Conservation (phyloP, 2,888 invertebrate genomes). For the Didymodactylos carnosus region DNA sequence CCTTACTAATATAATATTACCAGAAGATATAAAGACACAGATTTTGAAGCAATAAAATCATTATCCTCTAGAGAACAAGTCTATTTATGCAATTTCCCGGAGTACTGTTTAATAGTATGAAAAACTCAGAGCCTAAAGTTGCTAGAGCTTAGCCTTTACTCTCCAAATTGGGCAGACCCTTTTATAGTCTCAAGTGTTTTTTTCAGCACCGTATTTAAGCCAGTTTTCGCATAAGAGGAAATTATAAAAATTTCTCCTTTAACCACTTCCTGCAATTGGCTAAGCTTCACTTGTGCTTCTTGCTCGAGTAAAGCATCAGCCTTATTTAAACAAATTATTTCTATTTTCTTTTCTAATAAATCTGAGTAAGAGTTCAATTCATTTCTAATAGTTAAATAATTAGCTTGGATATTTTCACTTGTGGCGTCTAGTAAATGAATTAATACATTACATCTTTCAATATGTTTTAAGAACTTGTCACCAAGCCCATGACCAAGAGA, state of each 20-base stretch:
- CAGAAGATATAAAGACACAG: too few species aligned
- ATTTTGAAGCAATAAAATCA: too few species aligned
- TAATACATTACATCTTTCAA: not conserved
- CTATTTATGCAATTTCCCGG: too few species aligned
- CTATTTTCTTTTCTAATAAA: not conserved
- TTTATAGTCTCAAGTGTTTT: too few species aligned
- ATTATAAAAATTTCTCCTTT: not conserved
- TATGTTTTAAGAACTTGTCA: conserved; percentile 54
- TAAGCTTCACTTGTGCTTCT: not conserved
- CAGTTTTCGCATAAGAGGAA: not conserved
- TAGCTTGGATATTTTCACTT: not conserved
- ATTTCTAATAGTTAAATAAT: not conserved
- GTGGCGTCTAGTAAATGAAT: not conserved
- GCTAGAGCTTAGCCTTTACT: too few species aligned
- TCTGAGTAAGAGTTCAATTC: not conserved
- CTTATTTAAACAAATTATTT: not conserved
- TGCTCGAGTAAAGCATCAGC: not conserved
- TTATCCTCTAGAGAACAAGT: too few species aligned
- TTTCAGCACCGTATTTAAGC: too few species aligned
- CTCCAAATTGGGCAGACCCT: too few species aligned
- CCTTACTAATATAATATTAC: too few species aligned
- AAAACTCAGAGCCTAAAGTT: too few species aligned
- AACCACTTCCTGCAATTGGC: not conserved
- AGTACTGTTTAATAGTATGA: too few species aligned
- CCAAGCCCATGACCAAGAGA: conserved; percentile 59